These are phyloP conservation scores for Orthonyx spaldingii DNA, from an alignment of 2,113 vertebrate genomes.

Conservation along the genomic window DNA sequence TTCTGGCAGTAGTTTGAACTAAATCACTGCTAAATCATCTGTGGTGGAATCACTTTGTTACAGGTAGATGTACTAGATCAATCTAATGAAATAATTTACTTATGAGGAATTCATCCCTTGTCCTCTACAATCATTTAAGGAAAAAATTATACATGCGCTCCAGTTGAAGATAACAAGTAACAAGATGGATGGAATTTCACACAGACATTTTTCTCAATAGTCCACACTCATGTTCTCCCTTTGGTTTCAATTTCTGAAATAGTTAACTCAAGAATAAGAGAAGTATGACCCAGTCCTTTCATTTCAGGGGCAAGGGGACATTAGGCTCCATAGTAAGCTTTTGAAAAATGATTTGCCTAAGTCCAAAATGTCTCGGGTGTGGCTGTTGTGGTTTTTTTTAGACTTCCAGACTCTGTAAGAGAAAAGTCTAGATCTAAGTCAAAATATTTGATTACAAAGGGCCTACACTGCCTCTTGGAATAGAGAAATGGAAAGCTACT, in stretches of 20 bases:
- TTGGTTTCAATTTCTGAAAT: neutral
- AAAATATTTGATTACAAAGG: neutral
- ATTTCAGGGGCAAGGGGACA: neutral
- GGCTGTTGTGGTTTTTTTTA: neutral
- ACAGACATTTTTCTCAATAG: neutral
- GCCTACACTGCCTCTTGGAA: neutral
- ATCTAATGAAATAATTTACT: neutral
- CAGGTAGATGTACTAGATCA: neutral
- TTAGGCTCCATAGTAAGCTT: neutral
- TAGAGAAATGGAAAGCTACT: neutral
- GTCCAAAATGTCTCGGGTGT: neutral
- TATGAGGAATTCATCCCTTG: neutral
- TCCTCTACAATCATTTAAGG: neutral
- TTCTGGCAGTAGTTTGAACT: conserved; percentile 21
- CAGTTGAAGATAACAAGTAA: neutral
- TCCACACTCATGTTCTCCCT: neutral
- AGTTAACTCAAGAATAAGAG: neutral
- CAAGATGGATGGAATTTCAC: neutral
- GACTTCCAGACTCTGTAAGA: neutral
- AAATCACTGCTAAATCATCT: neutral
- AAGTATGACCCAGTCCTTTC: neutral
- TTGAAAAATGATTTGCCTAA: neutral
- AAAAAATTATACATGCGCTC: neutral
- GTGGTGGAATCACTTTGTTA: neutral
- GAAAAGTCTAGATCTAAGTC: neutral